These are phyloP conservation scores for Hylyphantes graminicola DNA, from an alignment of 1,140 invertebrate species.

Conservation along the genomic window DNA sequence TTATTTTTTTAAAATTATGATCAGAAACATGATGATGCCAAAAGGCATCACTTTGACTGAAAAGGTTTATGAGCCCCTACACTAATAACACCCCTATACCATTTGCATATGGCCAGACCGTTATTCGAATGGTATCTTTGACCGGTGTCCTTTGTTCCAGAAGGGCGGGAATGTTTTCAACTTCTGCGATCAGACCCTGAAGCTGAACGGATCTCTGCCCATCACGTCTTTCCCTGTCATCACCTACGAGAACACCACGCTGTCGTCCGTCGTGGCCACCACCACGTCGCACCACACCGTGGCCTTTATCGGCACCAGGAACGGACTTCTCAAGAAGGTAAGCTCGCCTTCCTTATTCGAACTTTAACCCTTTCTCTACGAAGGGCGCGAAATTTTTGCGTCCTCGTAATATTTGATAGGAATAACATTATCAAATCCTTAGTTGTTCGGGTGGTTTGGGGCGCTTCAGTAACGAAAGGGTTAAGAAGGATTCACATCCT, in stretches of 20 bases:
- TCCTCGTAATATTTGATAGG: too few species aligned
- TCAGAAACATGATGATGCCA: too few species aligned
- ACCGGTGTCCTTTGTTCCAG: conserved; percentile 63
- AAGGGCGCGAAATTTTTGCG: too few species aligned
- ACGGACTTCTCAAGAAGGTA: conserved; percentile 84
- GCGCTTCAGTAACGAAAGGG: too few species aligned
- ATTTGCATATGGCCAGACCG: background rate
- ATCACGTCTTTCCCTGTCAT: conserved; percentile 80
- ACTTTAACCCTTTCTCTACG: too few species aligned
- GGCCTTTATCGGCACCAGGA: conserved; percentile 87
- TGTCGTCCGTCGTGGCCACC: conserved; percentile 78
- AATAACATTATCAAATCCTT: too few species aligned
- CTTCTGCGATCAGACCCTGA: conserved; percentile 91
- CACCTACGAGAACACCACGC: conserved; percentile 75
- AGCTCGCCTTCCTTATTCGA: conserved; percentile 49
- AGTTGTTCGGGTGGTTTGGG: too few species aligned
- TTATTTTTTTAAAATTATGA: too few species aligned
- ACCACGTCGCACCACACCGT: conserved; percentile 89
- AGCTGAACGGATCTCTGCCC: conserved; percentile 88
- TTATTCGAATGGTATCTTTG: conserved; percentile 37
- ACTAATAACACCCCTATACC: too few species aligned
- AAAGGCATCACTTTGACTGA: too few species aligned
- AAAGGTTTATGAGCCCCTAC: too few species aligned
- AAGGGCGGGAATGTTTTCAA: conserved; percentile 89
- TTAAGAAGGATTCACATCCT: too few species aligned